Evolutionary conservation across 2,888 invertebrate genomes (phyloP).

Genomic region (Arge pagana): DNA sequence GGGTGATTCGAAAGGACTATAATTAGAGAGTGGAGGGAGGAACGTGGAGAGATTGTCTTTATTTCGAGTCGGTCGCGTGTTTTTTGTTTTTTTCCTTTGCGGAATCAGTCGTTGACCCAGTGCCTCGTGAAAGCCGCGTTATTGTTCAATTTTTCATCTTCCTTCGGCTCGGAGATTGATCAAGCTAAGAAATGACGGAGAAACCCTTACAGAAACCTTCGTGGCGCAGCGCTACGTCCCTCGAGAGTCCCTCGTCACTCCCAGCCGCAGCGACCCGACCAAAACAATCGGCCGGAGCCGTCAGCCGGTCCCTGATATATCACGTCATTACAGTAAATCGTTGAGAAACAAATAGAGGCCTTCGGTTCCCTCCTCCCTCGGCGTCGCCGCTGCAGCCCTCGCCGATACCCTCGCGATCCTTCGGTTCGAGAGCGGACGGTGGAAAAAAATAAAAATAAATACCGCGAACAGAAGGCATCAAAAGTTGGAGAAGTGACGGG

Average conservation of each 20-base stretch:
- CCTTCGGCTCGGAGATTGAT: conserved; percentile 10
- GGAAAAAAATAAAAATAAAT: too few relatives aligned
- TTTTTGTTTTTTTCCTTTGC: too few relatives aligned
- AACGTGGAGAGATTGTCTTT: too few relatives aligned
- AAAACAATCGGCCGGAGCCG: conserved; percentile 23
- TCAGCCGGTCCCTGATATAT: conserved; percentile 25
- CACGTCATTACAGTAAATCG: conserved; percentile 25
- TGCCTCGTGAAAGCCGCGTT: too few relatives aligned
- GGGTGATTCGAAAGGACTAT: too few relatives aligned
- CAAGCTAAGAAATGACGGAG: conserved; percentile 21
- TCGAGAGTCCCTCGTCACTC: conserved; percentile 22
- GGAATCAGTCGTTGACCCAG: too few relatives aligned
- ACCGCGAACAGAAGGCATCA: too few relatives aligned
- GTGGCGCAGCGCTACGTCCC: conserved; percentile 16
- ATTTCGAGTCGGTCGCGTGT: too few relatives aligned
- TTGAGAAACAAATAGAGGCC: conserved; percentile 23
- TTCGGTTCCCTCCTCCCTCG: conserved; percentile 4
- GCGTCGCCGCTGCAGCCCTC: conserved; percentile 1
- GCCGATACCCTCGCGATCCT: conserved; percentile 1
- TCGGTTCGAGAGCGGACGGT: too few relatives aligned
- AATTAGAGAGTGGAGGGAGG: too few relatives aligned
- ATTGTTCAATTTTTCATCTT: not conserved
- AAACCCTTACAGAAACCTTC: conserved; percentile 19
- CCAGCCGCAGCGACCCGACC: conserved; percentile 23
- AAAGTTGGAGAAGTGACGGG: too few relatives aligned